Evolutionary conservation across 1,140 invertebrate species (phyloP), one percentile per base, ranked within the genome.

Genomic region (Philopotamus ludificatus): DNA sequence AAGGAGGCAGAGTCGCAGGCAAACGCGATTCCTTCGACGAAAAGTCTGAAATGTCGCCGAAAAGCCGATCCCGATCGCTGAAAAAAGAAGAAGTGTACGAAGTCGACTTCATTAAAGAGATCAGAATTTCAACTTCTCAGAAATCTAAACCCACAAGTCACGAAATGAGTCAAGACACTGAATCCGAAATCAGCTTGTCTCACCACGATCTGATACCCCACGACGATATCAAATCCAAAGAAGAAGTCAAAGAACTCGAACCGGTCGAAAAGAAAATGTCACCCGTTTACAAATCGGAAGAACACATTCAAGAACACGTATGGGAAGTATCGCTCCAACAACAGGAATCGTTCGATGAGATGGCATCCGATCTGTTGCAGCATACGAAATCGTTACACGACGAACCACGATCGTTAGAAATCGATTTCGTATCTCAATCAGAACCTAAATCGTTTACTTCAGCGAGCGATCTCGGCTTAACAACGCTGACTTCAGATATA

Each of bases 251-350:
- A 21, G 77, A 80, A 44, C 76, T 78, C 67, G 76, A 75, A 64
- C 78, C 72, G 72, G 63, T 70, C 25, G 63, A 67, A 45, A 78
- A 73, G 78, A 82, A 65, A 78, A 74, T 71, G 59, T 81, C 81
- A 25, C 79, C 82, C 0, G 76, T 85, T 28, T 79, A 83, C 71
- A 75, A 83, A 72, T 79, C 83, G 20, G 79, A 84, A 73, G 79
- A 85, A 73, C 78, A 83, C 67, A 76, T 85, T 63, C 78, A 83
- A 71, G 82, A 85, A 67, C 83, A 83, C 62, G 76, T 87, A 50
- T 86, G 86, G 83, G 86, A 87, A 79, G 82, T 86, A 23, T 81
- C 85, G 20, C 73, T 86, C 12, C 81, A 85, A 74, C 81, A 83
- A 71, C 75, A 79, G 62, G 76, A 76, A 54, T 73, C 73, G n/a